Base-by-base conservation (phyloP, 2,113 vertebrate genomes). In the Neolamprologus sp. region DNA sequence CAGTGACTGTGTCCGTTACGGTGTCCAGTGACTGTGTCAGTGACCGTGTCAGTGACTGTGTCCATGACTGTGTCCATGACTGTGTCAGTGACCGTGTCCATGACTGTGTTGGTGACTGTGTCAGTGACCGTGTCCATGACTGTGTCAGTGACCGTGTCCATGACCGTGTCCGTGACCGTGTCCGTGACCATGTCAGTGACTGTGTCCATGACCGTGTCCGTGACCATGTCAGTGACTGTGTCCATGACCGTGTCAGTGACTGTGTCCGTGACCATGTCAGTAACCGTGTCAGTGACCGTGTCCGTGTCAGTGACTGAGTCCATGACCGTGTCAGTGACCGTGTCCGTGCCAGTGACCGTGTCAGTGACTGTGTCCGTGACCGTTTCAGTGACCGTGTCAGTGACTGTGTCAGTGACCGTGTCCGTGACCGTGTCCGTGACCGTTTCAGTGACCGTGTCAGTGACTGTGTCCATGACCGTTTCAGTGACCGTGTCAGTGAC, bases 251-350 rank as follows among this genome's bases (percentile, higher is more conserved):
- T 7, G 9, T 40, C 37, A 0, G 0, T 16, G 42, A 7, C 5
- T 0, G 3, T 9, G 37, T 13, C 40, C 0, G 0, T 17, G 45
- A 4, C 3, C 0, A 2, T 45, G 13, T 14, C 14, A 0, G 4
- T 17, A 7, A 3, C 5, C 0, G 3, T 13, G 9, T 9, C 6
- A 0, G 4, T 14, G 9, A 5, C 4, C 0, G 0, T 14, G 13
- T 6, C 17, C 0, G 16, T 49, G 16, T 49, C 35, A 0, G 1
- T 7, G 2, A 9, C 7, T 0, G 45, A 14, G 13, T 14, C 6
- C 2, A 0, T 42, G 40, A 13, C 45, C 0, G 14, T 16, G 45
- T 7, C 45, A 1, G 1, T 17, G 45, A 0, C 45, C 1, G 14
- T 45, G 13, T 45, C 26, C 2, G 1, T 28, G 28, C 40, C 0